phyloP scores from a whole-genome alignment of 2,797 vertebrate species.

The Alectoris magna region DNA sequence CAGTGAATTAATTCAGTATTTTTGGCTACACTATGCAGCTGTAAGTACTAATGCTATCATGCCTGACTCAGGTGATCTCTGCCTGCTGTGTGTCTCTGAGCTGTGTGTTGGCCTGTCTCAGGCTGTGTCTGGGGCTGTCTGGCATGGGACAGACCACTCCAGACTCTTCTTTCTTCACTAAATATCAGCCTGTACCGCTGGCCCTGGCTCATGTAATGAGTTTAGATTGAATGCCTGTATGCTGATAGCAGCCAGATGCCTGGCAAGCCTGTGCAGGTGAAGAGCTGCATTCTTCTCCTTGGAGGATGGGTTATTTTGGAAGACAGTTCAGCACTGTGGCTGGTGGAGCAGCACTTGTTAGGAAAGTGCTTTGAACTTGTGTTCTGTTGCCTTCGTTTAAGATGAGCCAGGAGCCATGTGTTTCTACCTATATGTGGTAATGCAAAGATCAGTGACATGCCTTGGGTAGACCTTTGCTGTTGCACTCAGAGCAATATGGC shows the following conservation, averaged over 20 bases:
- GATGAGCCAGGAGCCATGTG: not conserved
- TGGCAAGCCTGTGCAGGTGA: slow-evolving; percentile 45
- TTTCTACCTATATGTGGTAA: not conserved
- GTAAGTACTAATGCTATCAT: not conserved
- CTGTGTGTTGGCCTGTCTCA: not conserved
- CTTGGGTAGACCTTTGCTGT: not conserved
- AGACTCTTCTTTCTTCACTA: not conserved
- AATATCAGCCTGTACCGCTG: not conserved
- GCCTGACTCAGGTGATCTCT: not conserved
- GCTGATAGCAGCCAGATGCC: not conserved
- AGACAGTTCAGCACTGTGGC: not conserved
- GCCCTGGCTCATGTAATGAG: not conserved
- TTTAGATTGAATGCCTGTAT: not conserved
- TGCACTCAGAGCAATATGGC: not conserved
- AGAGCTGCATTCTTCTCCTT: not conserved
- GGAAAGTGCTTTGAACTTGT: not conserved
- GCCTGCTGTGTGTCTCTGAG: not conserved
- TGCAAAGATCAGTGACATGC: not conserved
- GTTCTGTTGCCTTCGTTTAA: not conserved
- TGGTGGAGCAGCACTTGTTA: not conserved
- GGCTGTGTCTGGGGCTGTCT: not conserved
- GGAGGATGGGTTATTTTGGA: not conserved
- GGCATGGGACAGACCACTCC: not conserved
- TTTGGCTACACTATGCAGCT: not conserved
- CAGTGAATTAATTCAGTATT: not conserved